Conservation (phyloP, 2,113 vertebrate species). For the Charina bottae region DNA sequence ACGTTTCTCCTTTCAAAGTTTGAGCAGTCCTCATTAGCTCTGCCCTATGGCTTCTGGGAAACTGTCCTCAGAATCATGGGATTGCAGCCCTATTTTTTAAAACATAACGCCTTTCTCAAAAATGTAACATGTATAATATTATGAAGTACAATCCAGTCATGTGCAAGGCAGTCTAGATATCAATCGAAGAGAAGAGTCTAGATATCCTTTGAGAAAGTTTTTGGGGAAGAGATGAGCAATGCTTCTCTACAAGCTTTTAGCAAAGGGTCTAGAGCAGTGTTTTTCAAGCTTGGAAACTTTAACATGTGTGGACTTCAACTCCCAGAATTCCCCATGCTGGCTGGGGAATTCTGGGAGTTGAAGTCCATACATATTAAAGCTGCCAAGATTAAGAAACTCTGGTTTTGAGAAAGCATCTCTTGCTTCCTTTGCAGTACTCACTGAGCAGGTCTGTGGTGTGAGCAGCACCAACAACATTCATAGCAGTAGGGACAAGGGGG, state of each 20-base stretch:
- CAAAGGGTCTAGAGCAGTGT: too few relatives aligned
- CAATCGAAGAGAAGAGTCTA: too few relatives aligned
- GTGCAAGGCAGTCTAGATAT: not conserved
- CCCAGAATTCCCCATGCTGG: not conserved
- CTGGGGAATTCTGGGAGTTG: not conserved
- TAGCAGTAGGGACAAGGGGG: too few relatives aligned
- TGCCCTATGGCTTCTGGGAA: not conserved
- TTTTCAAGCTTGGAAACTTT: too few relatives aligned
- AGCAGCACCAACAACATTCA: too few relatives aligned
- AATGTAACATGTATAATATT: not conserved
- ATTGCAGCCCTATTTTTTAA: not conserved
- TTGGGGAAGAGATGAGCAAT: not conserved
- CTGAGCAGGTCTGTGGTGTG: too few relatives aligned
- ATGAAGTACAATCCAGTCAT: not conserved
- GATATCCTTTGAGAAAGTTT: not conserved
- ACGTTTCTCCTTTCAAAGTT: not conserved
- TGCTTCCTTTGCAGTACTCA: too few relatives aligned
- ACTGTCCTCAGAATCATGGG: not conserved
- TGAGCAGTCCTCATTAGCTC: not conserved
- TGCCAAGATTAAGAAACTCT: not conserved
- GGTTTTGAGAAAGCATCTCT: too few relatives aligned
- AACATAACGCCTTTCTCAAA: not conserved
- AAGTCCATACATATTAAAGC: not conserved
- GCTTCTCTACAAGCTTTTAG: not conserved
- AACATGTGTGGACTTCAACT: too few relatives aligned